Conservation (phyloP, 1,140 invertebrate genomes). For the Whitmania pigra region DNA sequence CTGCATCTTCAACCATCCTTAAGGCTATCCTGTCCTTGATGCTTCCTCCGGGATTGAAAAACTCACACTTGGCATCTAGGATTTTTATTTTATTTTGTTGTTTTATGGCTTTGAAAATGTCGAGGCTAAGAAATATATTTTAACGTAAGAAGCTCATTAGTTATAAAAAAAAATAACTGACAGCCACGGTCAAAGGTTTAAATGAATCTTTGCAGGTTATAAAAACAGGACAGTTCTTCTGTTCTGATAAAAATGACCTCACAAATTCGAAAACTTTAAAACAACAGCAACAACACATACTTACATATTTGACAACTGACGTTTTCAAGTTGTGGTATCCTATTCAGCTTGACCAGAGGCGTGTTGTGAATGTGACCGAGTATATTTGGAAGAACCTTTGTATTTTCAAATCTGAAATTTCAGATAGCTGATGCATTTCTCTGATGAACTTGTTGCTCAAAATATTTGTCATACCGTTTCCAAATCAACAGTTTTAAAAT, state of each 20-base stretch:
- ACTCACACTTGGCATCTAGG: constrained; percentile 93
- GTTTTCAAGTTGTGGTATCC: constrained; percentile 65
- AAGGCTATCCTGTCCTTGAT: constrained; percentile 91
- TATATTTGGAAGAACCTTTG: constrained; percentile 63
- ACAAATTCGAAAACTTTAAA: not conserved
- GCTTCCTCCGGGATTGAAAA: constrained; percentile 89
- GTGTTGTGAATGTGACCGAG: constrained; percentile 79
- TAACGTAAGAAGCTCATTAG: not conserved
- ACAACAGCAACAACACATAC: constrained; percentile 45
- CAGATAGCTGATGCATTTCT: too few relatives aligned
- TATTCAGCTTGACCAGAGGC: constrained; percentile 73
- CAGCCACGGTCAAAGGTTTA: not conserved
- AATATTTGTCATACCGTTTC: too few relatives aligned
- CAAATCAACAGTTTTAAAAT: too few relatives aligned
- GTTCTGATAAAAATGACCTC: not conserved
- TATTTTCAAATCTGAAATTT: constrained; percentile 36
- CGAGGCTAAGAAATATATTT: not conserved
- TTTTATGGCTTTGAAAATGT: not conserved
- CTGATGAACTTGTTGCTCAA: too few relatives aligned
- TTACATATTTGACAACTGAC: constrained; percentile 88
- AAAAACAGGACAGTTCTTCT: not conserved
- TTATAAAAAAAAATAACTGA: too few relatives aligned
- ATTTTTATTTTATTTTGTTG: not conserved
- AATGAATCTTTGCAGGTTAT: not conserved
- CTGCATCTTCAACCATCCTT: constrained; percentile 90